These are phyloP conservation scores for Pseudorectes ferrugineus DNA, from an alignment of 2,113 vertebrate species.

Conservation along the genomic window DNA sequence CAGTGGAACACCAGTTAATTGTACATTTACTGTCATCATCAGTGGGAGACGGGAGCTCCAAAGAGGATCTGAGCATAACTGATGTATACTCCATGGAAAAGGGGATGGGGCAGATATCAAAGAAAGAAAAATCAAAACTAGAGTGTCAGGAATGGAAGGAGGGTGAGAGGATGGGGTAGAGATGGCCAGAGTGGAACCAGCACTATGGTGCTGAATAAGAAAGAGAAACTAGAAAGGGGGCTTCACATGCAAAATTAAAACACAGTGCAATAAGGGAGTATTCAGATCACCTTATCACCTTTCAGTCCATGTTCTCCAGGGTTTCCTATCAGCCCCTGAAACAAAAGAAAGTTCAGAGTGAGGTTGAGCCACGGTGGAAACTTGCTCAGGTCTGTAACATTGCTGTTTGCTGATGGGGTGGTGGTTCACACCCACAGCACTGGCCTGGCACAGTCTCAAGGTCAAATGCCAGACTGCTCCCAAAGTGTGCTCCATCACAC, in stretches of 20 bases:
- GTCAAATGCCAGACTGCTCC: not conserved
- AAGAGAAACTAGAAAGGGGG: not conserved
- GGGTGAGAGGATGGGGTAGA: not conserved
- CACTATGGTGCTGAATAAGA: not conserved
- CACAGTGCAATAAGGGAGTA: constrained; percentile 96
- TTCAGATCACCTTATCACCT: constrained; percentile 99
- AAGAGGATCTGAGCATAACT: not conserved
- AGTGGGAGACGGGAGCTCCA: not conserved
- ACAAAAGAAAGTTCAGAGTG: constrained; percentile 19
- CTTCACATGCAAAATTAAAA: constrained; percentile 75
- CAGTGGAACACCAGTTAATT: not conserved
- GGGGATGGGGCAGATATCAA: not conserved
- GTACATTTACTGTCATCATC: not conserved
- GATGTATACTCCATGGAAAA: not conserved
- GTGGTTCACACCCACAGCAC: not conserved
- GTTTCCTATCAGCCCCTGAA: constrained; percentile 94
- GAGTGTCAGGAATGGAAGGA: not conserved
- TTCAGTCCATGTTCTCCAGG: constrained; percentile 98
- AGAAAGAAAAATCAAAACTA: not conserved
- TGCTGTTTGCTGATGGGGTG: not conserved
- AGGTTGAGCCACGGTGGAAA: not conserved
- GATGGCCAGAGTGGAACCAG: not conserved
- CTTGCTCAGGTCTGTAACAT: not conserved
- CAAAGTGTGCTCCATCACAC: not conserved
- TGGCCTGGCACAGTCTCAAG: not conserved